Base-by-base conservation (phyloP, 2,888 invertebrate genomes). In the Leucania comma region DNA sequence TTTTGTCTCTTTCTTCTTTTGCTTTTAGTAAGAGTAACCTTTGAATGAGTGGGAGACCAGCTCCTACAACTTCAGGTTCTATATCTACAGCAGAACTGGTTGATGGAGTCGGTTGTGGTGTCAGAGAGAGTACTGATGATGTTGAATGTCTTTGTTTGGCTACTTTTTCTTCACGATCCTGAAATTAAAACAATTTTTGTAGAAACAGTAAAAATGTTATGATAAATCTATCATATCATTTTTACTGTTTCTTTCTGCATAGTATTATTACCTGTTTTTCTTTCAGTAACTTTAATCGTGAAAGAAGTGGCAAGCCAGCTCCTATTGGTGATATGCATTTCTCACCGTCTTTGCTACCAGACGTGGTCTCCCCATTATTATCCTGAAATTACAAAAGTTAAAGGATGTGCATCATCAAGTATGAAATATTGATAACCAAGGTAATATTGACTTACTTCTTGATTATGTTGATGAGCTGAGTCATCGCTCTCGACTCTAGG, bases 271-370 rank as follows among this genome's bases (percentile, higher is more conserved):
- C 98, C 94, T 98, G 98, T 92, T 98, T 98, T 90, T 98, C 98
- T 91, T 98, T 98, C 0, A 98, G 96, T 56, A 98, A 94, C 87
- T 98, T 97, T 63, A 98, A 93, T 70, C 98, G 96, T 54, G 98
- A 97, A 12, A 98, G 93, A 35, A 98, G 93, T 0, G 98, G 98
- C 66, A 98, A 93, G 0, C 98, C 98, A 6, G 98, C 98, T 53
- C 98, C 98, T 75, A 98, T 96, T 0, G 98, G 98, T 63, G 98
- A 98, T 68, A 96, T 96, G 57, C 97, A 96, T 85, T 97, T 97
- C 68, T 96, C 97, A 38, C 90, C 92, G 81, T 97, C 97, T 85
- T 96, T 96, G 70, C 89, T 92, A 24, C 93, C 95, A 9, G 93
- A 93, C 2, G 93, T 91, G 51, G 92, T 94, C 77, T 93, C 90